These are phyloP conservation scores for Adineta ricciae DNA, from an alignment of 2,888 invertebrate genomes.

Conservation along the genomic window DNA sequence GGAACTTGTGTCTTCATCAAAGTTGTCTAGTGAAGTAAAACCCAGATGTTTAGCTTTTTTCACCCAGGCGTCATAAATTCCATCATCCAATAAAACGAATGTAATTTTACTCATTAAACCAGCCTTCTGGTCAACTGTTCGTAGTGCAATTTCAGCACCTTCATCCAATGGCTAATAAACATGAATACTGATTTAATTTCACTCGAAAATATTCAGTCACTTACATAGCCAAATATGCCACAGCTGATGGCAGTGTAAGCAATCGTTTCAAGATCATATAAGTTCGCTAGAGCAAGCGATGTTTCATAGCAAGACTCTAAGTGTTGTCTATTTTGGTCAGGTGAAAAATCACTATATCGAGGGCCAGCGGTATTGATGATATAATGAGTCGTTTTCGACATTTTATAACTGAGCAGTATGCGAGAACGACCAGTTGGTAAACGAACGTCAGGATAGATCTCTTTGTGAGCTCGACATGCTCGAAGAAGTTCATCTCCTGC, in stretches of 20 bases:
- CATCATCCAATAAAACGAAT: background rate
- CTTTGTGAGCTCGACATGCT: background rate
- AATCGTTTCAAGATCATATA: conserved; percentile 6
- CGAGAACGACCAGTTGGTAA: conserved; percentile 16
- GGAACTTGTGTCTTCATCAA: background rate
- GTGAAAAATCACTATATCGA: background rate
- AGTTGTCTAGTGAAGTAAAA: background rate
- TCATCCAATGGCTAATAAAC: background rate
- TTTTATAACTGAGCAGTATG: background rate
- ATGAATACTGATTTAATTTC: background rate
- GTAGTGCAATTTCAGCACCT: background rate
- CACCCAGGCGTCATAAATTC: background rate
- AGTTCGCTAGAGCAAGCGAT: background rate
- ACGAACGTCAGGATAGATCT: background rate
- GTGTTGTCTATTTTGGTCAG: background rate
- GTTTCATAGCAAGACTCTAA: background rate
- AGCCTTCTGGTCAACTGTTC: background rate
- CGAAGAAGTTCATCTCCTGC: background rate
- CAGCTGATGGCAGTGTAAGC: background rate
- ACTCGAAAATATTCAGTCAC: background rate
- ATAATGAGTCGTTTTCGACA: background rate
- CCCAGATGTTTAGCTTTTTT: background rate
- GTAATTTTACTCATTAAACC: background rate
- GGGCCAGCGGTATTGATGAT: background rate
- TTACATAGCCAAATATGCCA: conserved; percentile 9